Evolutionary conservation across 2,113 vertebrate species (phyloP), one percentile per base, ranked within the genome.

Genomic region (Meleagris gallopavo): DNA sequence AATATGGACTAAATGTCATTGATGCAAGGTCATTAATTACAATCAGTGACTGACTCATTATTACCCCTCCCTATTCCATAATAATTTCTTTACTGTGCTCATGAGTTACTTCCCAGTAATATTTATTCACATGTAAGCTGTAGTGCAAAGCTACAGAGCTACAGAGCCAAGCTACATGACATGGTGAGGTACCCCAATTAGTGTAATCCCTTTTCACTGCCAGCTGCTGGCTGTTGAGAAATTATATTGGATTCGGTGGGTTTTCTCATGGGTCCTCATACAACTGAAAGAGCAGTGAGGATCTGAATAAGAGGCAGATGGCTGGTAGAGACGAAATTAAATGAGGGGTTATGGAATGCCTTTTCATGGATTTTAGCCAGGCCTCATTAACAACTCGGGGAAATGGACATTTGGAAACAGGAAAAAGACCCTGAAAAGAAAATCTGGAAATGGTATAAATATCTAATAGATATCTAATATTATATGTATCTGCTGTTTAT

Each of bases 221-320:
- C 74, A 81, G 0, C 36, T 64, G 9, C 32, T 38, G 61, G 24
- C 38, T 40, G 21, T 41, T 18, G 70, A 41, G 52, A 65, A 75
- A 71, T 52, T 4, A 4, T 13, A 3, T 10, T 34, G 67, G n/a
- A 3, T 8, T 73, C 0, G 0, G 10, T 7, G 30, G 3, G 5
- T 22, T 25, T 21, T 19, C 38, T 61, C 62, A 8, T 16, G 12
- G n/a, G 9, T n/a, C 50, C 12, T 2, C 71, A 60, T 24, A 14
- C 15, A 61, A 9, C 32, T 1, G 2, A 10, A 78, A 11, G 10
- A 43, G n/a, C 55, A 19, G 24, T 14, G 61, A 77, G n/a, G 40
- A 41, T 30, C 18, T 62, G 40, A 9, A 65, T 75, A 65, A 73
- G 13, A 30, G 41, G 11, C 0, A 57, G 65, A n/a, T 9, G 4